Conservation (phyloP, 2,113 vertebrate species). For the Lathamus discolor region DNA sequence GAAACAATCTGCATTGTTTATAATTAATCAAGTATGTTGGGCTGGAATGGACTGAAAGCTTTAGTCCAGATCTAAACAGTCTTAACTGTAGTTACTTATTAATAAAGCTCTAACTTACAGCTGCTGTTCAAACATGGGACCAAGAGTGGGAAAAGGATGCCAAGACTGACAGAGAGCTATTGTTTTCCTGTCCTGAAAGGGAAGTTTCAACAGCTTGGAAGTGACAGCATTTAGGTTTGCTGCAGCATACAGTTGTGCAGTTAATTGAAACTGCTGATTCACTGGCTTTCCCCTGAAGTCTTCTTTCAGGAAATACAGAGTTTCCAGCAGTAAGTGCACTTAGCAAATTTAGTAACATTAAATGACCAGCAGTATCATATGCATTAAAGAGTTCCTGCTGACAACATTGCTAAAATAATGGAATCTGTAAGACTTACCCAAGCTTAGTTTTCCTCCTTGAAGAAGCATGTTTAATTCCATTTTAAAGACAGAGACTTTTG, state of each 20-base stretch:
- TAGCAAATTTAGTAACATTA: background rate
- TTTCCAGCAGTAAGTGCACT: background rate
- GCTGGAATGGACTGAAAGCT: background rate
- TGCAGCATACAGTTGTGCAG: background rate
- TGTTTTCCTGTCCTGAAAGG: background rate
- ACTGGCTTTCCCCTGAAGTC: background rate
- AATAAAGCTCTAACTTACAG: background rate
- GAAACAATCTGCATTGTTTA: slow-evolving; percentile 13
- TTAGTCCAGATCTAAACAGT: background rate
- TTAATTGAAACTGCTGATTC: slow-evolving; percentile 30
- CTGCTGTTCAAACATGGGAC: background rate
- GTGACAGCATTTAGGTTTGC: background rate
- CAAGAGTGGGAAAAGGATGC: background rate
- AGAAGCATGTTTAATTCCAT: background rate
- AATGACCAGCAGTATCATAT: background rate
- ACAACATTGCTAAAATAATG: background rate
- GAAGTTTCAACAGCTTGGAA: slow-evolving; percentile 29
- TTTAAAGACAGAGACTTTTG: background rate
- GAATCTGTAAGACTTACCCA: background rate
- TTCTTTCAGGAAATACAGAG: background rate
- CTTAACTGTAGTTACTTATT: background rate
- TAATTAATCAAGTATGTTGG: background rate
- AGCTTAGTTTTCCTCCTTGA: background rate
- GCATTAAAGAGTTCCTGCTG: background rate
- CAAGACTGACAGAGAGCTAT: background rate